Base-by-base conservation (phyloP, 2,888 invertebrate genomes). In the Lymantria monacha region DNA sequence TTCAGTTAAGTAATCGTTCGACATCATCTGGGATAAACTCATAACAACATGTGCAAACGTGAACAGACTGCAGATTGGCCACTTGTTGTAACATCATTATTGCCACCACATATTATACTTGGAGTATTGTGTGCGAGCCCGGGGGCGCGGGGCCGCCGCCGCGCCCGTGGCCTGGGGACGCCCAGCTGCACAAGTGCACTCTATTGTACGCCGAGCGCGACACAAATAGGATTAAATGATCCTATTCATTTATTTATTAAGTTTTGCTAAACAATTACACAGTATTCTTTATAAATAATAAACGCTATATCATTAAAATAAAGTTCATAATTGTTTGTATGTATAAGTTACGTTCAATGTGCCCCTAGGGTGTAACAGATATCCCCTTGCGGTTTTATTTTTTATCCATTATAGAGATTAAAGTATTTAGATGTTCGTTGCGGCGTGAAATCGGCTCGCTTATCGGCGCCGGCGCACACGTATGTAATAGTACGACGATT, bases 101-200 rank as follows among this genome's bases (percentile, higher is more conserved):
- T 14, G 2, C 11, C 11, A 48, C 51, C 56, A 68, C 66, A 65
- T 58, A 58, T n/a, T n/a, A n/a, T 56, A 55, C 43, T 38, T 49
- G 46, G 22, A 46, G 52, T 41, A 61, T 57, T 62, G 59, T 69
- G 7, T 22, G 22, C 2, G n/a, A 55, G 52, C 42, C 42, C 53
- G 52, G n/a, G n/a, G n/a, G n/a, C n/a, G n/a, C n/a, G n/a, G n/a
- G n/a, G n/a, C n/a, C 22, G 22, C 22, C 3, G 22, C 22, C 22
- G 22, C 22, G 5, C 55, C 54, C 22, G 12, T 46, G 63, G 62
- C 38, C 11, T 62, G 55, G 66, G 63, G 65, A 53, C 63, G 86
- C 22, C 84, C 90, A 89, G 89, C 90, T 89, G 89, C 83, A 70
- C 87, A 85, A 89, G 89, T 86, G 85, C 71, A 66, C 33, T 61